Conservation (phyloP, 2,888 invertebrate species). For the Caenorhabditis sp. region DNA sequence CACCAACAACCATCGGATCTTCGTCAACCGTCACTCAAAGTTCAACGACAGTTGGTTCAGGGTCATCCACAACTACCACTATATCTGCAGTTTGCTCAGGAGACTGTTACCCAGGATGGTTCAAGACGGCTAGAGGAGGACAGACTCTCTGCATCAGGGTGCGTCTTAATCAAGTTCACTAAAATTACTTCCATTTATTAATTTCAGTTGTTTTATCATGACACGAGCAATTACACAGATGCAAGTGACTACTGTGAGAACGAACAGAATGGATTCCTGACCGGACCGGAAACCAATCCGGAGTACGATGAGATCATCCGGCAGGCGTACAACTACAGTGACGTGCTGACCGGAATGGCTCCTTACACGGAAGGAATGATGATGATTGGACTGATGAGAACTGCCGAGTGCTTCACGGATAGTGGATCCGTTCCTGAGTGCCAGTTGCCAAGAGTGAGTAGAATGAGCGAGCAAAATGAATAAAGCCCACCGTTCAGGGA, state of each 20-base stretch:
- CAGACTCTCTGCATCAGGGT: slow-evolving; percentile 8
- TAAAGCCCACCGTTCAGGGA: neutral
- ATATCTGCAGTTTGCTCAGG: neutral
- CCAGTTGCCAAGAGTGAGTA: slow-evolving; percentile 4
- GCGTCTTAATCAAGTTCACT: neutral
- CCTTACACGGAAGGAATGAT: slow-evolving; percentile 15
- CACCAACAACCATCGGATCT: neutral
- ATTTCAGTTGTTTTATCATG: slow-evolving; percentile 2
- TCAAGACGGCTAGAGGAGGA: slow-evolving; percentile 12
- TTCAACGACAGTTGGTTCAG: neutral
- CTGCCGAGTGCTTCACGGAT: slow-evolving; percentile 1
- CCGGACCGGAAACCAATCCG: slow-evolving; percentile 13
- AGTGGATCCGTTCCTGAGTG: slow-evolving; percentile 1
- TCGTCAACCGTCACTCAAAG: neutral
- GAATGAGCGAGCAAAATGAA: neutral
- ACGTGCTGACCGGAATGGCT: slow-evolving; percentile 8
- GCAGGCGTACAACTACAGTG: slow-evolving; percentile 13
- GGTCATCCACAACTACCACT: neutral
- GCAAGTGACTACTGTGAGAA: slow-evolving; percentile 10
- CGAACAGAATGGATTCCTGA: slow-evolving; percentile 12
- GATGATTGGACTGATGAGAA: slow-evolving; percentile 10
- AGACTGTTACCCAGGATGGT: neutral
- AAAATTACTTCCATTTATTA: too few relatives aligned
- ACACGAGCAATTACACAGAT: neutral
- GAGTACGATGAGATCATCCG: slow-evolving; percentile 20